Conservation (phyloP, 2,797 vertebrate genomes). For the Ctenochaetus hawaiiensis region DNA sequence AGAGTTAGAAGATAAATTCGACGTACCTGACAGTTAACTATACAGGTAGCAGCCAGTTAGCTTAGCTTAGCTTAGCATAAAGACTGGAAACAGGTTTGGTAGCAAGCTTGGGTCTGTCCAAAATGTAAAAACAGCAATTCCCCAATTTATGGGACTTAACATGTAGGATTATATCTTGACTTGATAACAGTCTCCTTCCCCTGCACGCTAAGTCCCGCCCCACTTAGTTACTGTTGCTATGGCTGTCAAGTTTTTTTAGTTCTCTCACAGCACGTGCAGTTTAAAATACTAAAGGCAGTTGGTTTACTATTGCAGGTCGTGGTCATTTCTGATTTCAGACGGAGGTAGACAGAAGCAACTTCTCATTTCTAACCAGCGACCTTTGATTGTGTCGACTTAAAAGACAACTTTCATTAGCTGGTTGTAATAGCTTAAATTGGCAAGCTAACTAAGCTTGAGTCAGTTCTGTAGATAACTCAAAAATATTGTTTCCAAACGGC, state of each 20-base stretch:
- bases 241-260: background rate
- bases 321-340: background rate
- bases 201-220: background rate
- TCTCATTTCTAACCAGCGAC: background rate
- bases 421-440: no score
- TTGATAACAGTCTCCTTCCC: background rate
- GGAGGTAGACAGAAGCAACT: background rate
- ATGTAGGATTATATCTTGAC: background rate
- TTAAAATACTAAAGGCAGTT: background rate
- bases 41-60: background rate
- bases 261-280: background rate
- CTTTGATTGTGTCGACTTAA: background rate
- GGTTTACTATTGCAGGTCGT: background rate
- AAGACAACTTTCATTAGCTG: background rate
- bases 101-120: background rate
- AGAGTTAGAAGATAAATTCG: background rate
- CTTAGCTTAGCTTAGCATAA: slow-evolving; percentile 7
- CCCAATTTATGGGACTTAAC: background rate
- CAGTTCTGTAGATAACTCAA: background rate
- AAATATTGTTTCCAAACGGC: background rate
- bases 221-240: background rate
- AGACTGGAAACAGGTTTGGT: background rate
- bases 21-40: no score
- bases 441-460: background rate
- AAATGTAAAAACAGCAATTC: background rate